phyloP scores from a whole-genome alignment of 2,113 vertebrate species.

The Lampris incognitus region DNA sequence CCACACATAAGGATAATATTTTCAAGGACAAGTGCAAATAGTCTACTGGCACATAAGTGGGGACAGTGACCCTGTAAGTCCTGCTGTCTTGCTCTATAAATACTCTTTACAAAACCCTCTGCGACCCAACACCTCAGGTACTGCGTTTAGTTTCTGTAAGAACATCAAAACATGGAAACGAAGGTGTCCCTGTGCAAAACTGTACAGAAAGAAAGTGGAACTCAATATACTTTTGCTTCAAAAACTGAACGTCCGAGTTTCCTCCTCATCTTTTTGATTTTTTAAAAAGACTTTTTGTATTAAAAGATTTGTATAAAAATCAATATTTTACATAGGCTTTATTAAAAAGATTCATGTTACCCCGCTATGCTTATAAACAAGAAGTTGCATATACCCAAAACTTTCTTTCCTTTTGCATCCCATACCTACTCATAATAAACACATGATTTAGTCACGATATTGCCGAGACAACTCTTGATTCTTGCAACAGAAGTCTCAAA shows the following conservation, averaged over 20 bases:
- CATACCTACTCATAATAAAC: constrained; percentile 68
- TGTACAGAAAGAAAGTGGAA: constrained; percentile 81
- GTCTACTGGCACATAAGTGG: constrained; percentile 99
- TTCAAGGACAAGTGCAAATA: constrained; percentile 99
- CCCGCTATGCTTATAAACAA: constrained; percentile 84
- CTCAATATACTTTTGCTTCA: constrained; percentile 77
- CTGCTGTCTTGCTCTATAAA: constrained; percentile 99
- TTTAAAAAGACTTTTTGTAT: constrained; percentile 84
- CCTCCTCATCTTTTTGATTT: constrained; percentile 44
- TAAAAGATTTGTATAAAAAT: constrained; percentile 89
- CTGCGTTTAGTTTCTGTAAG: constrained; percentile 96
- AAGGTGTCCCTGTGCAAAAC: constrained; percentile 89
- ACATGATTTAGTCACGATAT: constrained; percentile 78
- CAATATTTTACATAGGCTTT: constrained; percentile 85
- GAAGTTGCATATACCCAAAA: constrained; percentile 87
- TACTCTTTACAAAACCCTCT: constrained; percentile 98
- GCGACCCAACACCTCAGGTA: constrained; percentile 86
- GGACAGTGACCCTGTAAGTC: constrained; percentile 99
- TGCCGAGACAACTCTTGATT: constrained; percentile 80
- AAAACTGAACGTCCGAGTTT: constrained; percentile 79
- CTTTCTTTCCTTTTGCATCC: constrained; percentile 77
- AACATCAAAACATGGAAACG: constrained; percentile 99
- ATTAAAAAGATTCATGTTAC: constrained; percentile 84
- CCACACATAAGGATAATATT: constrained; percentile 89
- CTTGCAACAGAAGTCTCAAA: constrained; percentile 68